A percentile compares a stretch with the other conserved stretches of the same genome.
phyloP scores from a whole-genome alignment of 2,113 vertebrate species.

The Ageneiosus marmoratus region DNA sequence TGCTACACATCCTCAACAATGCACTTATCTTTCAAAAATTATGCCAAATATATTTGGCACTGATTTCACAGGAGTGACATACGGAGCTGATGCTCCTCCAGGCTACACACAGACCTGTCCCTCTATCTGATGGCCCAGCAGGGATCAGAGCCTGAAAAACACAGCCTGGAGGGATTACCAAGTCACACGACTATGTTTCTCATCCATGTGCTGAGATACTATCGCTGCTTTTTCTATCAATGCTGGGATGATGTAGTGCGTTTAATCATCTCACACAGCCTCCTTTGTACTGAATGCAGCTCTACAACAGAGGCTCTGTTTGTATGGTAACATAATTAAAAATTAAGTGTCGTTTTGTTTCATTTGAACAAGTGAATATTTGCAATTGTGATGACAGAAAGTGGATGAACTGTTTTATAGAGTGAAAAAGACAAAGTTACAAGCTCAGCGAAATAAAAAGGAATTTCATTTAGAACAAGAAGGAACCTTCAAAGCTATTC shows the following conservation, averaged over 20 bases:
- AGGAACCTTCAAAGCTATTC: background rate
- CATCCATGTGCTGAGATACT: constrained; percentile 9
- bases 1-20: background rate
- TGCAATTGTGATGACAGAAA: background rate
- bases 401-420: background rate
- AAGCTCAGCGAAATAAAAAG: background rate
- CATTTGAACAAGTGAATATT: background rate
- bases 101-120: background rate
- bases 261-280: constrained; percentile 13
- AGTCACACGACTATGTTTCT: background rate
- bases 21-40: background rate
- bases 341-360: background rate
- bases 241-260: background rate
- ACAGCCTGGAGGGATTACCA: constrained; percentile 4
- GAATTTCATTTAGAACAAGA: background rate
- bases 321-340: constrained; percentile 8
- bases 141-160: constrained; percentile 25
- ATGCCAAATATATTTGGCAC: background rate
- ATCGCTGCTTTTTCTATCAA: background rate
- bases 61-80: constrained; percentile 16
- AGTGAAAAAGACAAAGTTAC: background rate
- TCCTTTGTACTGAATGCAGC: constrained; percentile 23
- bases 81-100: background rate
- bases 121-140: constrained; percentile 21
- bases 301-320: background rate